Evolutionary conservation across 2,797 vertebrate genomes (phyloP).

Genomic region (Muscicapa striata): DNA sequence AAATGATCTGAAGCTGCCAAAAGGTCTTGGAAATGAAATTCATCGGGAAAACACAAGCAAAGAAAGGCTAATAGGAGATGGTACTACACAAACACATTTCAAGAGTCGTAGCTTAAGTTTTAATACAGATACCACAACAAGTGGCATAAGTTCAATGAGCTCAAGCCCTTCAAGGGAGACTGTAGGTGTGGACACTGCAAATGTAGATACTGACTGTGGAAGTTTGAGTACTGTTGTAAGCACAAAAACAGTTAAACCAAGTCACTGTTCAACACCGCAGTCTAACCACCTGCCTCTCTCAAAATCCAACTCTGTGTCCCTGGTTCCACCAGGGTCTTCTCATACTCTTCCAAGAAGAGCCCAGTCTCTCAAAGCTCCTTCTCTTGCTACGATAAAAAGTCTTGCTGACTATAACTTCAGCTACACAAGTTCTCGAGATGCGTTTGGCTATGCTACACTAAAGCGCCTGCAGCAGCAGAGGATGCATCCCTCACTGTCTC

Average conservation of each 20-base stretch:
- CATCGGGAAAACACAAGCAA: slow-evolving; percentile 88
- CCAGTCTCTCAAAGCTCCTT: slow-evolving; percentile 96
- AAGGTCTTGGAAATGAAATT: slow-evolving; percentile 79
- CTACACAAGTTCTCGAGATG: slow-evolving; percentile 91
- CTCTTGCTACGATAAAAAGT: slow-evolving; percentile 92
- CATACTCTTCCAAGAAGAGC: slow-evolving; percentile 96
- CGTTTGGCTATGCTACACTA: slow-evolving; percentile 94
- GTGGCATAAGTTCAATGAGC: slow-evolving; percentile 99
- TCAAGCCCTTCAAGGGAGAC: slow-evolving; percentile 97
- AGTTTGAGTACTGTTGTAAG: slow-evolving; percentile 98
- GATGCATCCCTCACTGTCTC: slow-evolving; percentile 94
- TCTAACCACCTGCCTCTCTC: slow-evolving; percentile 89
- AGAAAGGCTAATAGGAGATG: slow-evolving; percentile 88
- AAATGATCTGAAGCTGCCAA: slow-evolving; percentile 84
- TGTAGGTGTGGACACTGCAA: slow-evolving; percentile 84
- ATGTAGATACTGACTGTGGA: slow-evolving; percentile 92
- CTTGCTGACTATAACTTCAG: slow-evolving; percentile 95
- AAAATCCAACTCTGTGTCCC: slow-evolving; percentile 90
- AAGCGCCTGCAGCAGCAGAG: slow-evolving; percentile 96
- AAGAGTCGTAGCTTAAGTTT: slow-evolving; percentile 99
- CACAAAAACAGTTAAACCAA: slow-evolving; percentile 90
- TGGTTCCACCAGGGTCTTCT: slow-evolving; percentile 92
- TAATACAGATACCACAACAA: slow-evolving; percentile 98
- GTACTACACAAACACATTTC: slow-evolving; percentile 88
- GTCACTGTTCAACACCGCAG: slow-evolving; percentile 84